These are phyloP conservation scores for Agonopterix arenella DNA, from an alignment of 2,888 invertebrate species.

Conservation along the genomic window DNA sequence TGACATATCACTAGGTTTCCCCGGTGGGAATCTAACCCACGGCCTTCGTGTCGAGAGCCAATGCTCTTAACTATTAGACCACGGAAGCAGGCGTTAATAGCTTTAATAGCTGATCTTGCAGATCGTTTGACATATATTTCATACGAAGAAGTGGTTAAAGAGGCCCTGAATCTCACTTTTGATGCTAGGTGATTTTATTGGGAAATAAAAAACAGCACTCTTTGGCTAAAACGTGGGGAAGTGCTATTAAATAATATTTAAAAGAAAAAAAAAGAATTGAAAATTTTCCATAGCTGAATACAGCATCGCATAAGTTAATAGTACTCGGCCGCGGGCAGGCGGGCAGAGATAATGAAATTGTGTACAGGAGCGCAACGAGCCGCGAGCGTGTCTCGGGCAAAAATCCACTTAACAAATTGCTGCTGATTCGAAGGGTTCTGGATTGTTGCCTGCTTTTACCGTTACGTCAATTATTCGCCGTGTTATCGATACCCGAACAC, in stretches of 20 bases:
- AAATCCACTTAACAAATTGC: slow-evolving; percentile 79
- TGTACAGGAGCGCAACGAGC: slow-evolving; percentile 75
- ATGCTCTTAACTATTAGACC: too few relatives aligned
- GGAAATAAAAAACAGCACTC: too few relatives aligned
- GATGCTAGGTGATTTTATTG: too few relatives aligned
- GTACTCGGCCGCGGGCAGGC: slow-evolving; percentile 55
- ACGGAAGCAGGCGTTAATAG: too few relatives aligned
- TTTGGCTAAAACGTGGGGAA: background rate
- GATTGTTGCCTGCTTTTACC: slow-evolving; percentile 73
- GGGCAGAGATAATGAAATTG: slow-evolving; percentile 75
- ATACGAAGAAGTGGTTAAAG: too few relatives aligned
- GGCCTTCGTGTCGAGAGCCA: too few relatives aligned
- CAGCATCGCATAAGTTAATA: slow-evolving; percentile 69
- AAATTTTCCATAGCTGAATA: slow-evolving; percentile 49
- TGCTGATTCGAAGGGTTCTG: slow-evolving; percentile 76
- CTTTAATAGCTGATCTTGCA: too few relatives aligned
- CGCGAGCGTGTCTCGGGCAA: slow-evolving; percentile 75
- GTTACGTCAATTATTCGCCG: slow-evolving; percentile 64
- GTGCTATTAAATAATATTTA: background rate
- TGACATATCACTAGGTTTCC: too few relatives aligned
- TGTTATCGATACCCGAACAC: slow-evolving; percentile 62
- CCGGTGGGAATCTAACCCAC: too few relatives aligned
- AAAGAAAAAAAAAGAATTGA: slow-evolving; percentile 11
- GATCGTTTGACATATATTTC: too few relatives aligned
- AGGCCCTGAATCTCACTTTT: too few relatives aligned